A percentile compares a stretch with the other conserved stretches of the same genome.
Evolutionary conservation across 2,888 invertebrate species (phyloP).

Genomic region (Eugnorisma glareosa): DNA sequence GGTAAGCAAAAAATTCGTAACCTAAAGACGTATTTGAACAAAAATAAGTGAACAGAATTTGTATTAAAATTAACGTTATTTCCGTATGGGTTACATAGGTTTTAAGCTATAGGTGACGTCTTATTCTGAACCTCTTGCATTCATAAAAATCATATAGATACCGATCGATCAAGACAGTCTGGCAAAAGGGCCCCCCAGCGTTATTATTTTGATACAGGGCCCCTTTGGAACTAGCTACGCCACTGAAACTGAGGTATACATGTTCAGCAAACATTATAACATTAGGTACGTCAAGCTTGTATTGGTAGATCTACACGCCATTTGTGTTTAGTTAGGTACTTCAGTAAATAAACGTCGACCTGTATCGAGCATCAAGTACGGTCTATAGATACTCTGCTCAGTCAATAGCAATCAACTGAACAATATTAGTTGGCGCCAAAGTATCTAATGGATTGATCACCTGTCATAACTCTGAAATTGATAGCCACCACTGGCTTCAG

Average conservation of each 20-base stretch:
- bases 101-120: no score
- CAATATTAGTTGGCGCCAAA: neutral
- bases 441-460: conserved; percentile 10
- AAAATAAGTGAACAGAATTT: no score
- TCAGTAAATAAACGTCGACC: neutral
- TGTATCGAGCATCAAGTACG: conserved; percentile 15
- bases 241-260: neutral
- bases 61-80: no score
- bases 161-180: no score
- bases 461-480: neutral
- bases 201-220: no score
- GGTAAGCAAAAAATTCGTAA: no score
- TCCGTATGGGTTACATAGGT: no score
- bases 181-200: no score
- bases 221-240: no score
- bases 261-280: conserved; percentile 11
- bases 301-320: conserved; percentile 19
- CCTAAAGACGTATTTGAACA: no score
- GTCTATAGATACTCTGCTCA: neutral
- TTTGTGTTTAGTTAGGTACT: conserved; percentile 1
- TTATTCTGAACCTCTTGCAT: no score
- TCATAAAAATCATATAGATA: no score
- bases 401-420: conserved; percentile 23
- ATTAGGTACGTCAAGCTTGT: neutral
- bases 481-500: neutral